phyloP scores from a whole-genome alignment of 2,888 invertebrate species.

The Cistogaster globosa region DNA sequence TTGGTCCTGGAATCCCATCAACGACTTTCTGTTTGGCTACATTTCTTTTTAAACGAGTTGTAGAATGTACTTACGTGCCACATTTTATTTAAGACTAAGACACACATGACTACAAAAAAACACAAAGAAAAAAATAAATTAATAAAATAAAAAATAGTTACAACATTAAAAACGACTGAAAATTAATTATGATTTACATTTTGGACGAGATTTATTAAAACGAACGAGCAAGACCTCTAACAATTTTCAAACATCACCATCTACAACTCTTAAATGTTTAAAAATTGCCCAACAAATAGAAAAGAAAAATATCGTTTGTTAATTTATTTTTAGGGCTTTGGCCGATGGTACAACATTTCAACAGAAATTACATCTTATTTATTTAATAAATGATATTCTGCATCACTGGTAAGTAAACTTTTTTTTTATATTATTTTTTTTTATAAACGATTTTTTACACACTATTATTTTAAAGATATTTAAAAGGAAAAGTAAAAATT shows the following conservation, averaged over 20 bases:
- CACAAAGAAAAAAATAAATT: too few relatives aligned
- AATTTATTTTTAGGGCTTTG: slow-evolving; percentile 85
- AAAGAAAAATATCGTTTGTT: slow-evolving; percentile 82
- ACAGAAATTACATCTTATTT: slow-evolving; percentile 98
- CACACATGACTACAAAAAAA: neutral
- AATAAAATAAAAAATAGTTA: neutral
- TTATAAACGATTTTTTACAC: neutral
- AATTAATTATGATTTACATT: slow-evolving; percentile 10
- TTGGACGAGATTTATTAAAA: neutral
- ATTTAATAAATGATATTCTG: slow-evolving; percentile 98
- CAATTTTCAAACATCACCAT: slow-evolving; percentile 42
- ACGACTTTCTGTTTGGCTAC: slow-evolving; percentile 56
- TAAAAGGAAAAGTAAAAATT: too few relatives aligned
- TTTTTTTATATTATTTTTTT: neutral
- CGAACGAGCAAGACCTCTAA: slow-evolving; percentile 24
- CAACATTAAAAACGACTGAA: neutral
- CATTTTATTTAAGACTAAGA: neutral
- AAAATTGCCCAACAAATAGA: slow-evolving; percentile 66
- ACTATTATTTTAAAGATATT: neutral
- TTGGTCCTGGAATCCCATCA: slow-evolving; percentile 53
- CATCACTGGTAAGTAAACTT: slow-evolving; percentile 94
- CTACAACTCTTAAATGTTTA: slow-evolving; percentile 64
- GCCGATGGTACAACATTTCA: slow-evolving; percentile 90
- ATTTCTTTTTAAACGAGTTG: slow-evolving; percentile 50
- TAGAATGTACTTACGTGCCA: slow-evolving; percentile 37